Conservation (phyloP, 2,113 vertebrate species). For the Syngnathus floridae region DNA sequence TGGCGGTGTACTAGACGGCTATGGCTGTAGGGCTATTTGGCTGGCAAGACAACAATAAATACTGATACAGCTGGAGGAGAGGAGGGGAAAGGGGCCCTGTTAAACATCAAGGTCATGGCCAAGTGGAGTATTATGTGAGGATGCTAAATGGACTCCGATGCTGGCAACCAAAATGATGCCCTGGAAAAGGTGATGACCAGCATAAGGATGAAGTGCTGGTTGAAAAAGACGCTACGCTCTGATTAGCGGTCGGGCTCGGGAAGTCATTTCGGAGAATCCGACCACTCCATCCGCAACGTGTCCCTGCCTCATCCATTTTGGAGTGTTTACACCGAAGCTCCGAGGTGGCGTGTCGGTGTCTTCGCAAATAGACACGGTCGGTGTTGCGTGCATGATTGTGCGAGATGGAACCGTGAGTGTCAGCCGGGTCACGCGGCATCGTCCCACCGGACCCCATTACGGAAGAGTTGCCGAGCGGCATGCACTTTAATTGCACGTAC, state of each 20-base stretch:
- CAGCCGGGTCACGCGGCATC: slow-evolving; percentile 52
- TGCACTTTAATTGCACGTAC: slow-evolving; percentile 51
- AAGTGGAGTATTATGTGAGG: slow-evolving; percentile 42
- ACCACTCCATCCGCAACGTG: slow-evolving; percentile 15
- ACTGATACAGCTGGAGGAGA: slow-evolving; percentile 55
- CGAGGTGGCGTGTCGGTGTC: slow-evolving; percentile 35
- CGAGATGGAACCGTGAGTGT: slow-evolving; percentile 43
- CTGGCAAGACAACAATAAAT: slow-evolving; percentile 67
- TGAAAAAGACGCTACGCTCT: slow-evolving; percentile 33
- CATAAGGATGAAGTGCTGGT: slow-evolving; percentile 26
- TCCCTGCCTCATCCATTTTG: slow-evolving; percentile 22
- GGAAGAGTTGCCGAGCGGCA: slow-evolving; percentile 49
- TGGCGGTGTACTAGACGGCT: slow-evolving; percentile 63
- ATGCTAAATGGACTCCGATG: slow-evolving; percentile 20
- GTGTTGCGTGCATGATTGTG: slow-evolving; percentile 37
- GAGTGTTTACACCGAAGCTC: slow-evolving; percentile 30
- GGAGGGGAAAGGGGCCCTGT: slow-evolving; percentile 32
- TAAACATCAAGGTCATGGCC: slow-evolving; percentile 69
- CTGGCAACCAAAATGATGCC: slow-evolving; percentile 16
- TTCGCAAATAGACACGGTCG: slow-evolving; percentile 44
- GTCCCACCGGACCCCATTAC: slow-evolving; percentile 72
- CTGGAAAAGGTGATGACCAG: slow-evolving; percentile 11
- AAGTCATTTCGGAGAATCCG: slow-evolving; percentile 21
- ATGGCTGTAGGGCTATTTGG: slow-evolving; percentile 64
- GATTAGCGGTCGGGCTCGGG: slow-evolving; percentile 18